These are phyloP conservation scores for Lycodopsis pacificus DNA, from an alignment of 2,797 vertebrate genomes.

Conservation along the genomic window DNA sequence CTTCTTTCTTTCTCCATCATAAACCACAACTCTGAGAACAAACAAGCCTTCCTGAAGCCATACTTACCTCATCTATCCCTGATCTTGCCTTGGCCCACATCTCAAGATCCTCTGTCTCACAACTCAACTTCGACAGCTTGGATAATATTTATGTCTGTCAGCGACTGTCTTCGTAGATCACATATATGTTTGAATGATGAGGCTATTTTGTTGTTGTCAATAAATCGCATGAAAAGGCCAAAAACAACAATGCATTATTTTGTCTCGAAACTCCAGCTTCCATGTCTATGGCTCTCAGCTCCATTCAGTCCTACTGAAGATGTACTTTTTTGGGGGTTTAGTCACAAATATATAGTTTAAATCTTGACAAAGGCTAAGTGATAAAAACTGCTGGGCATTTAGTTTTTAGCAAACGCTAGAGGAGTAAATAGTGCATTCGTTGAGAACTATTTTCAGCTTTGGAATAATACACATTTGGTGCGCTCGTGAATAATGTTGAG, in stretches of 20 bases:
- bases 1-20: constrained; percentile 8
- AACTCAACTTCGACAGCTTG: background rate
- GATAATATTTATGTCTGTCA: background rate
- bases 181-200: background rate
- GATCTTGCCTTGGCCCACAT: background rate
- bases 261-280: background rate
- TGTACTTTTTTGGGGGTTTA: background rate
- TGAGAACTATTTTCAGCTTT: background rate
- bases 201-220: background rate
- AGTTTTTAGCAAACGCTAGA: background rate
- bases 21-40: constrained; percentile 26
- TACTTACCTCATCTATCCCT: background rate
- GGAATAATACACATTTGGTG: background rate
- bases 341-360: background rate
- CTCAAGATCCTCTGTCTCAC: constrained; percentile 1
- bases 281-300: background rate
- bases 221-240: background rate
- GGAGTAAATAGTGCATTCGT: background rate
- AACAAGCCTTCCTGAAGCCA: constrained; percentile 8
- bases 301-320: background rate
- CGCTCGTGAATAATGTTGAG: background rate
- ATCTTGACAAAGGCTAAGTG: background rate
- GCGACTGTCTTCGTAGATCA: background rate
- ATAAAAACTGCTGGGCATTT: background rate
- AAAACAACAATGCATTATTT: background rate